Evolutionary conservation across 2,888 invertebrate species (phyloP).

Genomic region (Liposcelis brunnea): DNA sequence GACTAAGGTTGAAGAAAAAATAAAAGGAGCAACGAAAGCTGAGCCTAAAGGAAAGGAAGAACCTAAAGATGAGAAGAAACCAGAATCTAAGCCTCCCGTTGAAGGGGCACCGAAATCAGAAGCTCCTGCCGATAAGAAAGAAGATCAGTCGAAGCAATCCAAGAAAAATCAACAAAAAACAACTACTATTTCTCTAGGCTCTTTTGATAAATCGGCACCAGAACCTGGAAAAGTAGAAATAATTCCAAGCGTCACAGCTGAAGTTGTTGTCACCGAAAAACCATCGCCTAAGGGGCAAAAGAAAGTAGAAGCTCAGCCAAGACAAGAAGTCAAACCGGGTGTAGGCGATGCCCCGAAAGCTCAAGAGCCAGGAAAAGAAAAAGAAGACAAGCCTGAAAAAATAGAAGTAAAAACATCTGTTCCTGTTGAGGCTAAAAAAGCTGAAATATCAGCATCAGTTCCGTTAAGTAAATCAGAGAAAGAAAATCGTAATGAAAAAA

Average conservation of each 20-base stretch:
- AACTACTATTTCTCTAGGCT: too few species aligned
- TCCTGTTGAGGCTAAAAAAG: slow-evolving; percentile 16
- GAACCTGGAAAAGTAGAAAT: slow-evolving; percentile 14
- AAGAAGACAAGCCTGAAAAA: slow-evolving; percentile 21
- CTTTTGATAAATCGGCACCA: slow-evolving; percentile 1
- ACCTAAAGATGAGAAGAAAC: too few species aligned
- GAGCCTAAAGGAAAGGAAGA: too few species aligned
- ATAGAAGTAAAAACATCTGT: slow-evolving; percentile 15
- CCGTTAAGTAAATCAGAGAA: slow-evolving; percentile 13
- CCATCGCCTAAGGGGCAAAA: slow-evolving; percentile 10
- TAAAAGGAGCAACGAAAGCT: too few species aligned
- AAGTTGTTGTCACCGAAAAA: slow-evolving; percentile 21
- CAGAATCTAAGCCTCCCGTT: neutral
- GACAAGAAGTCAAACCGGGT: neutral
- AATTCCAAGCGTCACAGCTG: slow-evolving; percentile 18
- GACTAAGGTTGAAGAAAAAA: neutral
- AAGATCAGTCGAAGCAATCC: slow-evolving; percentile 10
- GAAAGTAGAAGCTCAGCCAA: neutral
- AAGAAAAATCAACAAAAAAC: slow-evolving; percentile 10
- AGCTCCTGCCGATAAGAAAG: neutral
- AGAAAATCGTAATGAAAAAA: slow-evolving; percentile 30
- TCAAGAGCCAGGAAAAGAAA: slow-evolving; percentile 21
- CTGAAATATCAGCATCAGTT: slow-evolving; percentile 6
- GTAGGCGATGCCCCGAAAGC: neutral
- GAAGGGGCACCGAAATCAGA: neutral